phyloP scores from a whole-genome alignment of 2,113 vertebrate genomes.

The Psilopsiagon aurifrons region DNA sequence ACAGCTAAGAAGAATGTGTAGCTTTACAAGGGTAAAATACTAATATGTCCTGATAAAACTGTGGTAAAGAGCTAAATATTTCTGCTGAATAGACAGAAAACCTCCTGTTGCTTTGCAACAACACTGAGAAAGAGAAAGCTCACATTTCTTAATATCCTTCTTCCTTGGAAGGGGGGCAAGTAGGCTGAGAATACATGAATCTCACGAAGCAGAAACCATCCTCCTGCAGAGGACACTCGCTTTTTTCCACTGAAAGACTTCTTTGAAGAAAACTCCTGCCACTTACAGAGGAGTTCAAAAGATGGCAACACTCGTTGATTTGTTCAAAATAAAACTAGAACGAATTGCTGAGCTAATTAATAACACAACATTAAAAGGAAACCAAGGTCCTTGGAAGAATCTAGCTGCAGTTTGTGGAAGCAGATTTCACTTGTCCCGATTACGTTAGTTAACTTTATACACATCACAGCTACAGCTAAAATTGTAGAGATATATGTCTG shows the following conservation, averaged over 20 bases:
- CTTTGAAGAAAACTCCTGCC: neutral
- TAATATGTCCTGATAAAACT: neutral
- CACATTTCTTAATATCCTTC: neutral
- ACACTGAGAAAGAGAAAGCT: neutral
- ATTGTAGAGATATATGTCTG: neutral
- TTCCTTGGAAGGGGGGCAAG: neutral
- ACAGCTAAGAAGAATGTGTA: neutral
- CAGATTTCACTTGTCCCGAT: neutral
- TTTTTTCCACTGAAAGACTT: neutral
- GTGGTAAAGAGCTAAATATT: neutral
- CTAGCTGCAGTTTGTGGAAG: conserved; percentile 14
- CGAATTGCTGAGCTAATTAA: conserved; percentile 38
- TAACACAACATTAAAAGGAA: conserved; percentile 32
- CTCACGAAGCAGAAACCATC: neutral
- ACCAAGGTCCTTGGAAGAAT: neutral
- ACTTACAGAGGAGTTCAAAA: neutral
- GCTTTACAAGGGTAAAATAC: neutral
- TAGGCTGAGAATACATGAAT: neutral
- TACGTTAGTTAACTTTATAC: neutral
- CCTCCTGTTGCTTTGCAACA: neutral
- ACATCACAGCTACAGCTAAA: neutral
- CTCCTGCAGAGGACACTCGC: neutral
- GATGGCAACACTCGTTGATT: neutral
- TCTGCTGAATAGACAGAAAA: neutral
- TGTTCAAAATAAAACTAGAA: conserved; percentile 14